Conservation (phyloP, 2,888 invertebrate genomes). For the Callyntrura guangdongensis region DNA sequence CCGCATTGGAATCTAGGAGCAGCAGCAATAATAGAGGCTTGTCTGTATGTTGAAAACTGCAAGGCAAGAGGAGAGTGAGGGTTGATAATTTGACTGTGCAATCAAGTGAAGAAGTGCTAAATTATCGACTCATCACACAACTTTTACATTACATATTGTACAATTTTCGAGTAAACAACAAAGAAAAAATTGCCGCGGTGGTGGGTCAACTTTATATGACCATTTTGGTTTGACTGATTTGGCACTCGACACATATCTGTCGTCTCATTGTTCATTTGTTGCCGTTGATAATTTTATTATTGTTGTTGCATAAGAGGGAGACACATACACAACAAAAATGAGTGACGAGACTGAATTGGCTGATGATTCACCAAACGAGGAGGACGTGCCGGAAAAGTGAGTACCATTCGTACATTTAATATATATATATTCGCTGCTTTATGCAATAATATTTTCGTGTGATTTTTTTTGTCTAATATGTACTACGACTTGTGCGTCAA, state of each 20-base stretch:
- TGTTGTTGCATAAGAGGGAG: conserved; percentile 18
- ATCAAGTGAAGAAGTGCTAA: conserved; percentile 55
- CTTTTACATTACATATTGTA: conserved; percentile 20
- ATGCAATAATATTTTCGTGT: conserved; percentile 11
- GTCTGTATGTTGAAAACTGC: not conserved
- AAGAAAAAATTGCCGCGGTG: conserved; percentile 49
- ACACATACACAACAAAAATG: conserved; percentile 78
- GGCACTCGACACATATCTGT: conserved; percentile 34
- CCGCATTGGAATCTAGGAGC: not conserved
- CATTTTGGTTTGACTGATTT: conserved; percentile 62
- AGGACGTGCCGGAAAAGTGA: conserved; percentile 89
- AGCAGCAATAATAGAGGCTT: not conserved
- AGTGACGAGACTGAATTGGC: conserved; percentile 84
- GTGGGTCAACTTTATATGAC: conserved; percentile 62
- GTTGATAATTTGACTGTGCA: not conserved
- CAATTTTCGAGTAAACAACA: conserved; percentile 48
- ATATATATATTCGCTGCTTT: not conserved
- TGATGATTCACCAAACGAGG: conserved; percentile 90
- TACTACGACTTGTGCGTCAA: too few species aligned
- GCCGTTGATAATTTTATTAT: conserved; percentile 25
- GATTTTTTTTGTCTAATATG: conserved; percentile 20
- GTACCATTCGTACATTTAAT: conserved; percentile 43
- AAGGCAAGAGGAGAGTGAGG: not conserved
- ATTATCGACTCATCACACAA: conserved; percentile 47
- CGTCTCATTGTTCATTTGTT: conserved; percentile 24